Evolutionary conservation across 2,113 vertebrate genomes (phyloP).

Genomic region (Bubalus kerabau): DNA sequence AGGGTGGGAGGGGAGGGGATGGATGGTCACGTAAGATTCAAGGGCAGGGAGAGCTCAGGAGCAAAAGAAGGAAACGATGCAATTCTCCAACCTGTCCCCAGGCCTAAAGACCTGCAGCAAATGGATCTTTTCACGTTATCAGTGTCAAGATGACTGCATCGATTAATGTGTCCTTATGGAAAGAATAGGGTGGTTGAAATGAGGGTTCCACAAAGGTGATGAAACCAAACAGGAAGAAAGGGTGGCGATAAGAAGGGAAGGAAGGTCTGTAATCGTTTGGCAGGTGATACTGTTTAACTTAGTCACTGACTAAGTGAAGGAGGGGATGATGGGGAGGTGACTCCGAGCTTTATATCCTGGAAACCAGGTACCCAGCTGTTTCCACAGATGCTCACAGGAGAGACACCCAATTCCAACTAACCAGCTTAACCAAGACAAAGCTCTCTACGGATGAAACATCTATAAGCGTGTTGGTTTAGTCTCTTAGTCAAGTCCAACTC

Average conservation of each 20-base stretch:
- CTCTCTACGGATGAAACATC: not conserved
- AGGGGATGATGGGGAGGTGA: not conserved
- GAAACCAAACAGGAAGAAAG: not conserved
- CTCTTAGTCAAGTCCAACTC: not conserved
- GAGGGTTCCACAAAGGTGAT: not conserved
- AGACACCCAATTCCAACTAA: not conserved
- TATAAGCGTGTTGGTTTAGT: not conserved
- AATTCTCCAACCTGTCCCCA: not conserved
- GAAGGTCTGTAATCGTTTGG: not conserved
- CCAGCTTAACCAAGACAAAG: not conserved
- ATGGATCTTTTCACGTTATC: not conserved
- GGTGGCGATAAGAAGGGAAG: not conserved
- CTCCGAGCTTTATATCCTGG: not conserved
- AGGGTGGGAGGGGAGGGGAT: accelerated
- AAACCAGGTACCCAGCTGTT: not conserved
- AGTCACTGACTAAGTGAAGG: not conserved
- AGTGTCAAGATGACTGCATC: not conserved
- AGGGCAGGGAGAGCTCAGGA: not conserved
- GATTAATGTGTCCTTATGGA: not conserved
- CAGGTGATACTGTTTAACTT: not conserved
- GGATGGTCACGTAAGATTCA: not conserved
- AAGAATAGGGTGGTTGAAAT: not conserved
- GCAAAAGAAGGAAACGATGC: accelerated
- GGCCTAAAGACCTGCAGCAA: not conserved
- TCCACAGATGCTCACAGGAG: no score